Evolutionary conservation across 1,140 invertebrate genomes (phyloP), one percentile per base, ranked within the genome.

Genomic region (Neodiprion pinetum): DNA sequence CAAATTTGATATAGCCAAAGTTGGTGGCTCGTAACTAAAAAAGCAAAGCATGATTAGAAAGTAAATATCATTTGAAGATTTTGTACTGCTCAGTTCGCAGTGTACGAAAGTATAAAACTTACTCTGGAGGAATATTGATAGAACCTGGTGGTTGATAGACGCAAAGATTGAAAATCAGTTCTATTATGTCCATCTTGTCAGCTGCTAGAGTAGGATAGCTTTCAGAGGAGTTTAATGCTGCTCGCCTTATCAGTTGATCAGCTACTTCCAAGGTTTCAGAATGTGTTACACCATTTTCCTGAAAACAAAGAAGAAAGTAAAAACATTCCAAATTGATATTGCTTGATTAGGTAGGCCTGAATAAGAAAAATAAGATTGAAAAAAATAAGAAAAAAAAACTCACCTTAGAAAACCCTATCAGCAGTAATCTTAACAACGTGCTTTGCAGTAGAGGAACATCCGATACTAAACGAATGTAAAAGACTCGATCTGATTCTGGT

Each of bases 141-240:
- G 97, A 97, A 81, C 97, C 96, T 0, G 97, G 97, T 85, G 97
- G 95, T 81, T 95, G 94, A 89, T 99, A 99, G 74, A 95, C 93
- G 81, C 95, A 95, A 74, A 98, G 90, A 83, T 96, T 95, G 80
- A 99, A 96, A 78, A 99, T 91, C 68, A 96, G 92, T 81, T 98
- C 96, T 12, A 98, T 93, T 7, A 99, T 91, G 78, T 98, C 95
- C 12, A 94, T 86, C 84, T 96, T 95, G 80, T 97, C 94, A 23
- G 95, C 92, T 77, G 93, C 90, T 71, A 95, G 87, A 0, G 93
- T 92, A 9, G 91, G 91, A 76, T 91, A 91, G 70, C 90, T 91
- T 76, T 93, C 91, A 0, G 91, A 88, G 23, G 94, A 92, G 77
- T 96, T 91, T 1, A 91, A 90, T 9, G 96, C 95, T 1, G 96